Evolutionary conservation across 2,888 invertebrate genomes (phyloP).

Genomic region (Eilema caniola): DNA sequence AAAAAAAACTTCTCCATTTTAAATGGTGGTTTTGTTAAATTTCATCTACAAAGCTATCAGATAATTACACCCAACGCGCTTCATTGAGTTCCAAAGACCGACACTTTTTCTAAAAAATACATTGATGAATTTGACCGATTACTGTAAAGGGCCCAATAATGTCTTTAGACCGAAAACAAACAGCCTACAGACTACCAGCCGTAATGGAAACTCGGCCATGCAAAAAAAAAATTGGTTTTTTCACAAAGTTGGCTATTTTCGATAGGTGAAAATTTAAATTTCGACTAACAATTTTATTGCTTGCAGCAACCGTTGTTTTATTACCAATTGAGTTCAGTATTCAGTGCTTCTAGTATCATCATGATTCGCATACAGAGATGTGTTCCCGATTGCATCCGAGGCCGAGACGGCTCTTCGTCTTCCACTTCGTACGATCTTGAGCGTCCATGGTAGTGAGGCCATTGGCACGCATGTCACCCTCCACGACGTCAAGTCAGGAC

Average conservation of each 20-base stretch:
- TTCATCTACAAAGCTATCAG: constrained; percentile 12
- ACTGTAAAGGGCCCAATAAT: constrained; percentile 52
- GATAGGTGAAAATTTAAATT: constrained; percentile 65
- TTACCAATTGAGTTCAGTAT: background rate
- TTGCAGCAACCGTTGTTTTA: constrained; percentile 17
- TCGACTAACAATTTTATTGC: constrained; percentile 46
- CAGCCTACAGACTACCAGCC: constrained; percentile 69
- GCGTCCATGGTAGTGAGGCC: no score
- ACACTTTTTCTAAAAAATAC: constrained; percentile 29
- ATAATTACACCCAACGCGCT: constrained; percentile 36
- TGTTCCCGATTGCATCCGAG: no score
- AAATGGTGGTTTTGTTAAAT: background rate
- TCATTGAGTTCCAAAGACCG: constrained; percentile 15
- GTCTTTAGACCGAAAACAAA: constrained; percentile 68
- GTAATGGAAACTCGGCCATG: constrained; percentile 76
- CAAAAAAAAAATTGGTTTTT: constrained; percentile 82
- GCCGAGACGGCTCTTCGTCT: no score
- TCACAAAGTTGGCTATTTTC: constrained; percentile 74
- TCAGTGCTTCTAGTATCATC: background rate
- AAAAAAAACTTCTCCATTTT: no score
- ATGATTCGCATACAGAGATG: no score
- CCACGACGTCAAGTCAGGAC: no score
- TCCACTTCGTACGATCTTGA: no score
- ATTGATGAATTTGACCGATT: constrained; percentile 36
- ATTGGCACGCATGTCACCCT: no score